Percentiles rank a stretch among this genome's conserved stretches.
Evolutionary conservation across 2,113 vertebrate genomes (phyloP).

Genomic region (Cavia aperea): DNA sequence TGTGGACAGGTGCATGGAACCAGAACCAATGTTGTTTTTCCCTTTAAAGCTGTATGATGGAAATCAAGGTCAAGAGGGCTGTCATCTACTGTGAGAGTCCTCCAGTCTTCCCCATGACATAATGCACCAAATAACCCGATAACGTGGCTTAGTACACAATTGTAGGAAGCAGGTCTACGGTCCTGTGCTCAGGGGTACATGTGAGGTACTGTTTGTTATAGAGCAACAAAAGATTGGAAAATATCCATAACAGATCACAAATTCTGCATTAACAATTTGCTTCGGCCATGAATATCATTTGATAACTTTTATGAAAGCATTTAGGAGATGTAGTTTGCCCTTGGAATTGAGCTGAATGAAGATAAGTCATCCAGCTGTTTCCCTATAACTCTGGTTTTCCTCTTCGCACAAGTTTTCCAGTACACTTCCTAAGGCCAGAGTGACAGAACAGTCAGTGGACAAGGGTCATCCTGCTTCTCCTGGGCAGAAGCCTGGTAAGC

Average conservation of each 20-base stretch:
- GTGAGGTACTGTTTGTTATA: slow-evolving; percentile 50
- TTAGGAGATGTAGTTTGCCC: no score
- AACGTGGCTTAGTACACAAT: slow-evolving; percentile 63
- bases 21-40: not conserved
- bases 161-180: slow-evolving; percentile 51
- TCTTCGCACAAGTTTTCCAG: not conserved
- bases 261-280: slow-evolving; percentile 36
- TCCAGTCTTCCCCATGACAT: slow-evolving; percentile 37
- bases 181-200: slow-evolving; percentile 56
- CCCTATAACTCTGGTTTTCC: no score
- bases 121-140: slow-evolving; percentile 71
- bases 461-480: accelerated
- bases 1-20: accelerated
- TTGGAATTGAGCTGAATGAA: no score
- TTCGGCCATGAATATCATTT: slow-evolving; percentile 60
- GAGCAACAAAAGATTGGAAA: slow-evolving; percentile 57
- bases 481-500: not conserved
- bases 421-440: not conserved
- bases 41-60: not conserved
- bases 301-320: slow-evolving; percentile 50
- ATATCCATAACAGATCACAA: slow-evolving; percentile 67
- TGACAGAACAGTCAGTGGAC: accelerated
- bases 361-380: no score
- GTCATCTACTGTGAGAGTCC: slow-evolving; percentile 30
- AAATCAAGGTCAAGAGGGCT: slow-evolving; percentile 59